Base-by-base conservation (phyloP, 1,140 invertebrate species). In the Nasonia vitripennis region DNA sequence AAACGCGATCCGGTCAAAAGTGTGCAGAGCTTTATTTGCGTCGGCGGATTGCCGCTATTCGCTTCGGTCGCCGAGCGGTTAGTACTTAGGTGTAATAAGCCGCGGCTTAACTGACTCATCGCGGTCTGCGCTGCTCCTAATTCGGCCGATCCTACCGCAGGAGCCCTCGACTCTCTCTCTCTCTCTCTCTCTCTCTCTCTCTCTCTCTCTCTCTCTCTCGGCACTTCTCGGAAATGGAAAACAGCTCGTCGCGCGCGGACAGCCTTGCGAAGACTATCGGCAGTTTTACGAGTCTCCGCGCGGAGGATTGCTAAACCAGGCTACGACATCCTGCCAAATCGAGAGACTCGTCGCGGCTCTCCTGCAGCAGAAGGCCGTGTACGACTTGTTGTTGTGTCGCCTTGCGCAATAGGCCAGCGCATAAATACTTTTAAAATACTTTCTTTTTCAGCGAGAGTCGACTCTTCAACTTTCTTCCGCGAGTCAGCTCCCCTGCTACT, bases 261-360 rank as follows among this genome's bases (percentile, higher is more conserved):
- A 70, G 27, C 67, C 71, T 73, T 73, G 71, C 71, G 12, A 73
- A 73, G 31, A 14, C 41, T 45, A 45, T 45, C 41, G 9, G 67
- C 67, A 10, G 23, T 27, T 68, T 27, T 68, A 68, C 23, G 67
- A 51, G 48, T 51, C 48, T 4, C 10, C 48, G 48, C 48, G 11
- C 48, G 12, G 14, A 12, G 11, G 27, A 70, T 70, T 70, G 6
- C 71, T 34, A 73, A 73, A 73, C 27, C 27, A 34, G 71, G 23
- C 67, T 23, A 23, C 67, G 67, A n/a, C 55, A 79, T 55, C 27
- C 23, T 55, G 27, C 48, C 41, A 51, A 62, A 79, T 62, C 67
- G 48, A 79, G 48, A 78, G 31, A 45, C 48, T 78, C 75, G 75
- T 23, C 67, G 23, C n/a, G 20, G 34, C 48, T 27, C 67, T 68